A percentile compares a stretch with the other conserved stretches of the same genome.
These are phyloP conservation scores for Lanistes nyassanus DNA, from an alignment of 1,140 invertebrate genomes.

Conservation along the genomic window DNA sequence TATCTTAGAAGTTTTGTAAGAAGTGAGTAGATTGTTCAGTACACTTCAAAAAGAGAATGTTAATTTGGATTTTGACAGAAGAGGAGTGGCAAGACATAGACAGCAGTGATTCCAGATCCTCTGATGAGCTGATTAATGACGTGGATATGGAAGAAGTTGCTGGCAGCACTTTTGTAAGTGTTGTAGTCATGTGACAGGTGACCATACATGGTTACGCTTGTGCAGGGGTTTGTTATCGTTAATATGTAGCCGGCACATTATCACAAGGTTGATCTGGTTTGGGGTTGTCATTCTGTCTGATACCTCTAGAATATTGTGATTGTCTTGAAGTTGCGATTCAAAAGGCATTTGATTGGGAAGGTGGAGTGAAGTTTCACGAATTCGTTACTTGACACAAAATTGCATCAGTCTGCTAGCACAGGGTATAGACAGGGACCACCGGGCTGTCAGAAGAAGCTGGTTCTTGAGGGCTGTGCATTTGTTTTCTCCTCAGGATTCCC, in stretches of 20 bases:
- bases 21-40: too few species aligned
- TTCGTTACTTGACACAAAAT: too few species aligned
- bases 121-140: slow-evolving; percentile 49
- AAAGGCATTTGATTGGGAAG: too few species aligned
- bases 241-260: background rate
- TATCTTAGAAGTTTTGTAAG: too few species aligned
- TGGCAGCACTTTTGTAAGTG: slow-evolving; percentile 13
- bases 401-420: too few species aligned
- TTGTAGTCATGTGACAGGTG: background rate
- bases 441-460: too few species aligned
- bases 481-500: slow-evolving; percentile 3
- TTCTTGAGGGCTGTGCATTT: too few species aligned
- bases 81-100: slow-evolving; percentile 69
- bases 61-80: slow-evolving; percentile 40
- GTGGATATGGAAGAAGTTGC: slow-evolving; percentile 45
- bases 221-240: background rate
- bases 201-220: background rate
- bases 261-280: background rate
- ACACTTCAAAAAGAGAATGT: too few species aligned
- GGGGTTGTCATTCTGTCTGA: background rate
- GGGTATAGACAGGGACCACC: too few species aligned
- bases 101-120: slow-evolving; percentile 54
- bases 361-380: too few species aligned
- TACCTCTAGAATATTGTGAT: too few species aligned
- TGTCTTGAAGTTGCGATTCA: too few species aligned